Evolutionary conservation across 2,113 vertebrate genomes (phyloP), one percentile per base, ranked within the genome.

Genomic region (Pelusios castaneus): DNA sequence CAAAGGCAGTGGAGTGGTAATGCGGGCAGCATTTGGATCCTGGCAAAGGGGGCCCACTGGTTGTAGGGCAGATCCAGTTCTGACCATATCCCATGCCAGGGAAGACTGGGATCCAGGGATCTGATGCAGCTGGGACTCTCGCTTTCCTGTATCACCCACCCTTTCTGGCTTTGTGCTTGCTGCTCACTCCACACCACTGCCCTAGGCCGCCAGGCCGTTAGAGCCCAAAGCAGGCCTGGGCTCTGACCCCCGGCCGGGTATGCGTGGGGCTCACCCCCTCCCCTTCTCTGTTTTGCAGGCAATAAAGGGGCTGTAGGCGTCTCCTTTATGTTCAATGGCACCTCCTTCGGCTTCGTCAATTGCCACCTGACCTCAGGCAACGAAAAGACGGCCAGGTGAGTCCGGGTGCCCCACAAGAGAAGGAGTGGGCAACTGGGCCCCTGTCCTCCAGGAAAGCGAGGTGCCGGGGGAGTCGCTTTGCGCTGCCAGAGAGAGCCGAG

Each of bases 271-370:
- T 27, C 3, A 2, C 5, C 21, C 8, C 56, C 5, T 10, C 29
- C 38, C 54, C 43, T 2, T 17, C 13, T 77, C 6, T 24, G 63
- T 76, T 49, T 76, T 2, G 22, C 93, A 99, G 99, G 99, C 60
- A 99, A 99, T 97, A 99, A 99, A 97, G 99, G 99, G 0, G 99
- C 99, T 0, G 99, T 99, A 52, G 99, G 99, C 0, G 98, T 99
- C 84, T 99, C 99, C 34, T 99, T 99, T 96, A 99, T 99, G 99
- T 99, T 99, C 96, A 99, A 99, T 2, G 99, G 99, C 88, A 99
- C 99, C 2, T 99, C 99, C 4, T 99, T 99, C 49, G 99, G 99
- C 51, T 99, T 99, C 56, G 99, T 99, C 76, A 99, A 99, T 94
- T 99, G 99, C 95, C 99, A 99, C 94, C 98, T 99, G 92, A 99